Evolutionary conservation across 2,888 invertebrate species (phyloP).

Genomic region (Eulithis prunata): DNA sequence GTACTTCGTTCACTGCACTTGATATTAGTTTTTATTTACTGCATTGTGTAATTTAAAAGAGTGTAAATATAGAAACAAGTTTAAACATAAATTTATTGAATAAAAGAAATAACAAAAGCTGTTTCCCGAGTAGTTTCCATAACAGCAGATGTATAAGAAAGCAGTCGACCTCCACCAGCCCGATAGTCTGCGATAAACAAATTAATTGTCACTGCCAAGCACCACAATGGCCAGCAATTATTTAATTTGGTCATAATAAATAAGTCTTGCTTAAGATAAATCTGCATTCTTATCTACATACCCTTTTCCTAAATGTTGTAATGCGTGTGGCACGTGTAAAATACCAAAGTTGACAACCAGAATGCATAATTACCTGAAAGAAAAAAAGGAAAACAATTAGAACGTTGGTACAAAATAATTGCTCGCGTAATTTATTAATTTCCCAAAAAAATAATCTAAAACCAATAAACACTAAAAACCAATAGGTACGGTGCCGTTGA

Average conservation of each 20-base stretch:
- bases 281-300: conserved; percentile 26
- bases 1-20: conserved; percentile 50
- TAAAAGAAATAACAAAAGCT: conserved; percentile 47
- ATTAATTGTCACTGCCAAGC: conserved; percentile 54
- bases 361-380: conserved; percentile 59
- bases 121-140: conserved; percentile 43
- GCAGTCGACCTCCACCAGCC: conserved; percentile 55
- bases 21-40: not conserved
- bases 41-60: conserved; percentile 1
- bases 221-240: conserved; percentile 41
- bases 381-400: conserved; percentile 45
- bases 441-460: too few relatives aligned
- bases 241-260: conserved; percentile 39
- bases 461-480: too few relatives aligned
- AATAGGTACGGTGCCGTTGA: too few relatives aligned
- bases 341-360: conserved; percentile 28
- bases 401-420: not conserved
- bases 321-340: conserved; percentile 18
- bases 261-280: conserved; percentile 19
- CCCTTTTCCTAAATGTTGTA: conserved; percentile 13
- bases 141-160: conserved; percentile 60
- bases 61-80: too few relatives aligned
- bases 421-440: too few relatives aligned
- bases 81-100: too few relatives aligned
- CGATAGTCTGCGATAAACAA: conserved; percentile 60